Evolutionary conservation across 1,140 invertebrate species (phyloP).

Genomic region (Drosophila ercepeae): DNA sequence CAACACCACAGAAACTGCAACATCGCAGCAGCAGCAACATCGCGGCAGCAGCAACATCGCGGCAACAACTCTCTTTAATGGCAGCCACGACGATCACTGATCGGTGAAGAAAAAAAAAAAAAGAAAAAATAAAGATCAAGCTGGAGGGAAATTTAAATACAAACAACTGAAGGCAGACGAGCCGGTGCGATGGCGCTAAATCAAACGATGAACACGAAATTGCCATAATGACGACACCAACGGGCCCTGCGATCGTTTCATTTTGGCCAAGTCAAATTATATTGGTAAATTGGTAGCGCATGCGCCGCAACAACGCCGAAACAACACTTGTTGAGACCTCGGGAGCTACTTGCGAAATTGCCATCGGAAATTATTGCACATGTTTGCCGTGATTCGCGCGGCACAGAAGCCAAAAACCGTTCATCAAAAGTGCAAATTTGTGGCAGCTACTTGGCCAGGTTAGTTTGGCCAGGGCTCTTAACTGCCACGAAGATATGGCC

Average conservation of each 20-base stretch:
- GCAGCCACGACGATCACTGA: conserved; percentile 29
- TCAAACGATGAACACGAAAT: conserved; percentile 75
- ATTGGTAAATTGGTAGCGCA: conserved; percentile 47
- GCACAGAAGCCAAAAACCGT: conserved; percentile 62
- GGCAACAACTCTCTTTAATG: conserved; percentile 65
- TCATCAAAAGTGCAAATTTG: conserved; percentile 70
- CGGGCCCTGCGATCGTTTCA: conserved; percentile 19
- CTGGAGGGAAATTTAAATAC: conserved; percentile 57
- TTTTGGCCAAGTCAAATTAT: conserved; percentile 45
- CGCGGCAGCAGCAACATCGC: conserved; percentile 10
- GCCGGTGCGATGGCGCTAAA: conserved; percentile 61
- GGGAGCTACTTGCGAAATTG: conserved; percentile 48
- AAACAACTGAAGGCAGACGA: conserved; percentile 45
- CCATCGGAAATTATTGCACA: conserved; percentile 51
- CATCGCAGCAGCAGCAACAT: conserved; percentile 31
- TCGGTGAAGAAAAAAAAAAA: neutral
- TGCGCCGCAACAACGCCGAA: conserved; percentile 31
- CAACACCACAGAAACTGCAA: neutral
- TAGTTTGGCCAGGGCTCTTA: neutral
- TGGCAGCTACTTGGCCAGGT: conserved; percentile 50
- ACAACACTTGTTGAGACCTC: conserved; percentile 61
- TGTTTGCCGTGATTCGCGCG: conserved; percentile 45
- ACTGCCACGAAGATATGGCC: neutral
- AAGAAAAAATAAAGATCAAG: neutral
- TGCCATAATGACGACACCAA: conserved; percentile 71